Percentiles rank a stretch among this genome's conserved stretches.
Conservation (phyloP, 1,140 invertebrate species). For the Spodoptera frugiperda region DNA sequence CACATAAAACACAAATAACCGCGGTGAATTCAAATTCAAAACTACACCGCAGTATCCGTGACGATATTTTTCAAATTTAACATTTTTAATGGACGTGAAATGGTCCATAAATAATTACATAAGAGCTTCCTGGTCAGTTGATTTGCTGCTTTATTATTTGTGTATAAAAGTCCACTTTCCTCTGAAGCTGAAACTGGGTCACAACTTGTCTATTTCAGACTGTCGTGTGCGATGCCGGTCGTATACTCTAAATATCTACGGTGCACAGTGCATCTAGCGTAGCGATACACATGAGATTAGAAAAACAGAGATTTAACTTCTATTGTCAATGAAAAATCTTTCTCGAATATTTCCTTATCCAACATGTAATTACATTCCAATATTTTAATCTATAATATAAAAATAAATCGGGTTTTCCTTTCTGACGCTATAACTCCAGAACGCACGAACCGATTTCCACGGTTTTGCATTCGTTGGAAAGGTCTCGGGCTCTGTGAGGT, state of each 20-base stretch:
- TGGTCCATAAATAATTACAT: constrained; percentile 28
- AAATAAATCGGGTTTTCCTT: no score
- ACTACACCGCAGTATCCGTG: background rate
- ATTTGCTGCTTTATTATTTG: constrained; percentile 44
- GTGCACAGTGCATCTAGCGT: constrained; percentile 72
- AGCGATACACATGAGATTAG: constrained; percentile 60
- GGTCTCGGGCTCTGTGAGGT: no score
- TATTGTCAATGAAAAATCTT: background rate
- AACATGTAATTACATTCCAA: background rate
- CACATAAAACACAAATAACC: constrained; percentile 6
- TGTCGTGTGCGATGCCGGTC: constrained; percentile 68
- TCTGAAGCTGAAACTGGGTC: constrained; percentile 73
- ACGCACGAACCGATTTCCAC: no score
- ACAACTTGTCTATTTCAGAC: constrained; percentile 76
- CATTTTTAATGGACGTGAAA: constrained; percentile 30
- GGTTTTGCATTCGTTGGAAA: no score
- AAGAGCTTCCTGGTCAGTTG: constrained; percentile 33
- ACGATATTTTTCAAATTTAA: constrained; percentile 33
- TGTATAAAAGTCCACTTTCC: constrained; percentile 55
- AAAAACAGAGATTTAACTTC: constrained; percentile 28
- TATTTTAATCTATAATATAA: no score
- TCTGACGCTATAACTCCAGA: no score
- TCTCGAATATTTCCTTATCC: background rate
- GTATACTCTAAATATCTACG: constrained; percentile 76
- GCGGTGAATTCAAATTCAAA: background rate